Percentiles rank a stretch among this genome's conserved stretches.
Conservation (phyloP, 1,140 invertebrate species). For the Ganaspis sp. region DNA sequence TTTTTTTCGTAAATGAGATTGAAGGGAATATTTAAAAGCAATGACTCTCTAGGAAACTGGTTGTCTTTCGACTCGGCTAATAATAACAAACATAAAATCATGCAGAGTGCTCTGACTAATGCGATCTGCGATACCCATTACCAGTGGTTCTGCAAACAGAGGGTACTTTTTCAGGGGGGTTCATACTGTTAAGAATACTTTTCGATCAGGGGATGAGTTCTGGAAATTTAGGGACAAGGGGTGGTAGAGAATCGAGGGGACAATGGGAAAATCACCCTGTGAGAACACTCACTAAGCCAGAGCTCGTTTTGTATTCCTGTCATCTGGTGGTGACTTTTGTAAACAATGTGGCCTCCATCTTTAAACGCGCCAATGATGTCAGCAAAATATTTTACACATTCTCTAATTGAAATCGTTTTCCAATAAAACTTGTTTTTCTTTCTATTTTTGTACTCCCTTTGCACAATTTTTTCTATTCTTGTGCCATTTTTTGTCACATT, state of each 20-base stretch:
- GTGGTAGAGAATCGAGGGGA: slow-evolving; percentile 49
- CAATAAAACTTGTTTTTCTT: no score
- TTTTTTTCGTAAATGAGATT: no score
- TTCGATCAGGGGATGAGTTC: slow-evolving; percentile 43
- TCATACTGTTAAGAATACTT: slow-evolving; percentile 38
- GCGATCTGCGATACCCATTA: slow-evolving; percentile 69
- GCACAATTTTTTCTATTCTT: no score
- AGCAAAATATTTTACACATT: neutral
- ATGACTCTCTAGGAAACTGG: neutral
- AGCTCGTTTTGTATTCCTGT: slow-evolving; percentile 60
- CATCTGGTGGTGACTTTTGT: slow-evolving; percentile 76
- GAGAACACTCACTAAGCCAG: slow-evolving; percentile 59
- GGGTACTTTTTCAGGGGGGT: slow-evolving; percentile 48
- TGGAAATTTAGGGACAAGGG: slow-evolving; percentile 40
- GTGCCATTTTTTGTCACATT: no score
- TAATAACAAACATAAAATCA: slow-evolving; percentile 29
- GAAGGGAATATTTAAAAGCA: neutral
- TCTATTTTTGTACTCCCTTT: no score
- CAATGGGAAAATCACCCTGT: slow-evolving; percentile 68
- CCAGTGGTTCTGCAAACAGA: slow-evolving; percentile 68
- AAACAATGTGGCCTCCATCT: slow-evolving; percentile 59
- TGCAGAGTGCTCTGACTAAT: slow-evolving; percentile 59
- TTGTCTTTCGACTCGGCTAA: slow-evolving; percentile 5
- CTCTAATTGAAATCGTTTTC: neutral
- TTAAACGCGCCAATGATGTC: neutral